Conservation (phyloP, 2,113 vertebrate species). For the Sclerurus mexicanus region DNA sequence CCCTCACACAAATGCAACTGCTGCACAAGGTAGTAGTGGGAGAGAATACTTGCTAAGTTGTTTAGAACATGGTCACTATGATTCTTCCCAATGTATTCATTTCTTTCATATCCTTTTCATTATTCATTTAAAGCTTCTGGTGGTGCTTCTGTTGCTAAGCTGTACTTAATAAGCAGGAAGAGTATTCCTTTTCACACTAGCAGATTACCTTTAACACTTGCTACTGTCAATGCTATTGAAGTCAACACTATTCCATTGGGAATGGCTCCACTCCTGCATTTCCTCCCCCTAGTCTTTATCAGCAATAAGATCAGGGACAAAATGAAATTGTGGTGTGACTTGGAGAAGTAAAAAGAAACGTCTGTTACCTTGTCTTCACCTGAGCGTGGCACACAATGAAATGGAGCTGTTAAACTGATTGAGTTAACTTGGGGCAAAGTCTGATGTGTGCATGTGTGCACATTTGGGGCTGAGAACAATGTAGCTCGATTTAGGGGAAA, state of each 20-base stretch:
- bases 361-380: background rate
- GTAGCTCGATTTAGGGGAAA: background rate
- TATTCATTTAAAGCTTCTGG: background rate
- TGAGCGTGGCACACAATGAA: background rate
- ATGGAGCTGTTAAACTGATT: background rate
- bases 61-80: background rate
- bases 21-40: background rate
- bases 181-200: background rate
- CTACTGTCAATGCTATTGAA: background rate
- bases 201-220: background rate
- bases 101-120: background rate
- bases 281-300: background rate
- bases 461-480: background rate
- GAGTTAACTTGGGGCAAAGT: background rate
- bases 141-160: background rate
- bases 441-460: rapidly evolving
- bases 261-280: background rate
- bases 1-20: background rate
- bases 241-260: background rate
- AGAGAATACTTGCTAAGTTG: background rate
- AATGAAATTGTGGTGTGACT: background rate
- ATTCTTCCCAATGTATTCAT: background rate
- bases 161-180: background rate
- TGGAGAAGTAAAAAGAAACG: background rate
- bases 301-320: background rate